A percentile compares a stretch with the other conserved stretches of the same genome.
Evolutionary conservation across 2,888 invertebrate genomes (phyloP).

Genomic region (Abrostola tripartita): DNA sequence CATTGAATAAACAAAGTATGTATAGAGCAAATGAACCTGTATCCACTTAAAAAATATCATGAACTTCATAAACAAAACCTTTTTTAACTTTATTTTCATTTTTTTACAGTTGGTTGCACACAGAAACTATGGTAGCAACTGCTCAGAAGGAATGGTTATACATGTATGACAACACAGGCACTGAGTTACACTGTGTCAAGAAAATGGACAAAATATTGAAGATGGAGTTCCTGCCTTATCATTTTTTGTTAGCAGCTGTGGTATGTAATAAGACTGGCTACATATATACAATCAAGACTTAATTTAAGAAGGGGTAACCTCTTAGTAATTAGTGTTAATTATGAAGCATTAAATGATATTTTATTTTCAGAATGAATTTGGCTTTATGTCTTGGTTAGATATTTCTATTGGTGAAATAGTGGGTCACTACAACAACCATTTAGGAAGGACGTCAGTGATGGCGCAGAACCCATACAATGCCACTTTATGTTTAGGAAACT

Average conservation of each 20-base stretch:
- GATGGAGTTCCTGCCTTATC: slow-evolving; percentile 98
- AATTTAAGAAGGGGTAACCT: too few species aligned
- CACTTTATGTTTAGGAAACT: slow-evolving; percentile 95
- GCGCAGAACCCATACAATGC: slow-evolving; percentile 98
- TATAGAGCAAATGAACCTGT: too few species aligned
- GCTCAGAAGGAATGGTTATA: slow-evolving; percentile 99
- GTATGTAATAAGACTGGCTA: slow-evolving; percentile 85
- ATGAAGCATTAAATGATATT: background rate
- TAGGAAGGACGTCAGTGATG: slow-evolving; percentile 94
- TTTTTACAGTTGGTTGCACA: slow-evolving; percentile 93
- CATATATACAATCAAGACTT: background rate
- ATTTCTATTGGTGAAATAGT: slow-evolving; percentile 97
- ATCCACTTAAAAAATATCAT: too few species aligned
- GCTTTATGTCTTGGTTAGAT: slow-evolving; percentile 97
- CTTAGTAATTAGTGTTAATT: too few species aligned
- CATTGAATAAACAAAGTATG: too few species aligned
- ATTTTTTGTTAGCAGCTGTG: slow-evolving; percentile 96
- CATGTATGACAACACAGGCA: slow-evolving; percentile 99
- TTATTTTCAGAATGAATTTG: slow-evolving; percentile 89
- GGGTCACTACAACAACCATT: slow-evolving; percentile 91
- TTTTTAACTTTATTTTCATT: background rate
- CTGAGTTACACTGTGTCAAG: slow-evolving; percentile 98
- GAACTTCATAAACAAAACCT: background rate
- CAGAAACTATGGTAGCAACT: slow-evolving; percentile 98
- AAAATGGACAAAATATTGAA: slow-evolving; percentile 92